Evolutionary conservation across 1,140 invertebrate species (phyloP).

Genomic region (Leptinotarsa texana): DNA sequence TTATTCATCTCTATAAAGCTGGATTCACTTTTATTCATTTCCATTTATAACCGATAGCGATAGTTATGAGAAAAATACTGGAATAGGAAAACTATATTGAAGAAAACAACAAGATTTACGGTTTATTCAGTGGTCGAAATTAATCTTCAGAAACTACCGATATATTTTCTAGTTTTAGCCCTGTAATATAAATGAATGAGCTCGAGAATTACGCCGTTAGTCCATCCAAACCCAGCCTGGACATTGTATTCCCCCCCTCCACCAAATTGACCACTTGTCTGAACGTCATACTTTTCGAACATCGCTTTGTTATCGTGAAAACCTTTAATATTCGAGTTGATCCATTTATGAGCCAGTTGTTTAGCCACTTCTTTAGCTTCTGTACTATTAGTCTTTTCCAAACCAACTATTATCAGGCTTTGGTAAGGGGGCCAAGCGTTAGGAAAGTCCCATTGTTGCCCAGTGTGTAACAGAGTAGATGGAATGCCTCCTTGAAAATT

Average conservation of each 20-base stretch:
- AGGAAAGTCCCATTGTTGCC: conserved; percentile 90
- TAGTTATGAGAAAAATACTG: no score
- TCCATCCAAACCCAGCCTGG: conserved; percentile 93
- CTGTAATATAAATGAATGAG: conserved; percentile 38
- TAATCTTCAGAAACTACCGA: neutral
- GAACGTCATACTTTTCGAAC: conserved; percentile 89
- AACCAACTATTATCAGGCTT: conserved; percentile 65
- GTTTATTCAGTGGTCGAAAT: no score
- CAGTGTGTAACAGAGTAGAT: conserved; percentile 68
- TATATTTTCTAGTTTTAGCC: conserved; percentile 33
- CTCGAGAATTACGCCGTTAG: conserved; percentile 74
- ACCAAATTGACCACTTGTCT: conserved; percentile 71
- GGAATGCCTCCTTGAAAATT: conserved; percentile 72
- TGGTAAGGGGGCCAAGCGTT: conserved; percentile 90
- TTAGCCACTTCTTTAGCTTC: conserved; percentile 69
- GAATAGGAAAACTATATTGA: no score
- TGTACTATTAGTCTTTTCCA: conserved; percentile 62
- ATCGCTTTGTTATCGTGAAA: conserved; percentile 59
- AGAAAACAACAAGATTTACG: no score
- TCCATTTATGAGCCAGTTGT: conserved; percentile 73
- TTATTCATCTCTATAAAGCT: neutral
- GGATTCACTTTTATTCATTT: no score
- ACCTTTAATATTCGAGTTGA: conserved; percentile 72
- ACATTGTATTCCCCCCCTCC: conserved; percentile 89
- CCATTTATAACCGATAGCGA: no score